A percentile compares a stretch with the other conserved stretches of the same genome.
These are phyloP conservation scores for Hyperoplus lanceolatus DNA, from an alignment of 2,797 vertebrate genomes.

Conservation along the genomic window DNA sequence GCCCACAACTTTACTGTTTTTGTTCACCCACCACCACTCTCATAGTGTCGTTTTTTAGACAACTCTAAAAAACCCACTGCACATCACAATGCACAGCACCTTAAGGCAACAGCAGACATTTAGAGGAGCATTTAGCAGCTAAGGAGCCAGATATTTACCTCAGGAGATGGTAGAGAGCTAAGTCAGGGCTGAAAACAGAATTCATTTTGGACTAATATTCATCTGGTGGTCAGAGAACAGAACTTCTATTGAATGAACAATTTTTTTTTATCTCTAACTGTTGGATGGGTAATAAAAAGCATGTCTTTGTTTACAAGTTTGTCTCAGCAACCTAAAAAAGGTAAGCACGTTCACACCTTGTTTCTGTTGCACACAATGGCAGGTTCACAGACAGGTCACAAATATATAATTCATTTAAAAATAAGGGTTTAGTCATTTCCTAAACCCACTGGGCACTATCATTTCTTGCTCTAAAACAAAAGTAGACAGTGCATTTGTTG, in stretches of 20 bases:
- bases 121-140: not conserved
- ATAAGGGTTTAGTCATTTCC: not conserved
- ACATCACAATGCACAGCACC: not conserved
- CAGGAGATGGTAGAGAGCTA: not conserved
- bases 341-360: not conserved
- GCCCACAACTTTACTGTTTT: not conserved
- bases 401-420: not conserved
- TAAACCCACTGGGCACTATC: not conserved
- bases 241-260: not conserved
- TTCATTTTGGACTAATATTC: not conserved
- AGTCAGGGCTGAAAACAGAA: not conserved
- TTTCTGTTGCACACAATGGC: not conserved
- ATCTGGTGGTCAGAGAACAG: not conserved
- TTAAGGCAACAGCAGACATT: not conserved
- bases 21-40: not conserved
- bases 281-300: not conserved
- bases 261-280: not conserved
- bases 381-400: not conserved
- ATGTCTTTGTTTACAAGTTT: not conserved
- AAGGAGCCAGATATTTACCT: not conserved
- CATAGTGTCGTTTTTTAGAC: not conserved
- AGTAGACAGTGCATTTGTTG: not conserved
- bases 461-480: not conserved
- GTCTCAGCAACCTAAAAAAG: too few relatives aligned
- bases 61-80: not conserved